phyloP scores from a whole-genome alignment of 1,140 invertebrate species.

The Neodiprion pinetum region DNA sequence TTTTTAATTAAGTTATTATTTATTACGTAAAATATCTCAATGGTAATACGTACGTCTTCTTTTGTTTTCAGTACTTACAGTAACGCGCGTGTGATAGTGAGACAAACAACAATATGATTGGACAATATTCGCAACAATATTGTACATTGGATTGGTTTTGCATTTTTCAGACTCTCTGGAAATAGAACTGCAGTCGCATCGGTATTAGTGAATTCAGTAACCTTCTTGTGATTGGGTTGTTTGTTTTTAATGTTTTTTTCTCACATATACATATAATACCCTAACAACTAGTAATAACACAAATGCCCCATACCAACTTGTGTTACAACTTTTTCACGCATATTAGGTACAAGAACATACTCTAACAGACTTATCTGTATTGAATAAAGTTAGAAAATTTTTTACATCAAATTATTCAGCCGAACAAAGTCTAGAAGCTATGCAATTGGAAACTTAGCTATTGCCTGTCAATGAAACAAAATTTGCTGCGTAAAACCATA shows the following conservation, averaged over 20 bases:
- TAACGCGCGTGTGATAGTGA: slow-evolving; percentile 58
- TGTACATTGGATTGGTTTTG: slow-evolving; percentile 62
- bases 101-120: slow-evolving; percentile 58
- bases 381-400: no score
- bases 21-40: slow-evolving; percentile 56
- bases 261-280: background rate
- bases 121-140: slow-evolving; percentile 62
- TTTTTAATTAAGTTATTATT: slow-evolving; percentile 47
- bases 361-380: no score
- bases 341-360: background rate
- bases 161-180: slow-evolving; percentile 64
- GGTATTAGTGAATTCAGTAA: slow-evolving; percentile 52
- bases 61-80: slow-evolving; percentile 61
- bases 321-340: background rate
- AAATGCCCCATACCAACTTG: slow-evolving; percentile 23
- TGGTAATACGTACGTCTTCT: slow-evolving; percentile 30
- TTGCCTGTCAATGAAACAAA: no score
- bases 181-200: slow-evolving; percentile 62
- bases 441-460: no score
- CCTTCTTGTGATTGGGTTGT: background rate
- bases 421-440: no score
- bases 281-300: slow-evolving; percentile 33
- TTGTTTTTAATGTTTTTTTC: slow-evolving; percentile 3
- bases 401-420: no score
- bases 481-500: no score